A percentile compares a stretch with the other conserved stretches of the same genome.
Evolutionary conservation across 2,888 invertebrate genomes (phyloP).

Genomic region (Drosophila koepferae): DNA sequence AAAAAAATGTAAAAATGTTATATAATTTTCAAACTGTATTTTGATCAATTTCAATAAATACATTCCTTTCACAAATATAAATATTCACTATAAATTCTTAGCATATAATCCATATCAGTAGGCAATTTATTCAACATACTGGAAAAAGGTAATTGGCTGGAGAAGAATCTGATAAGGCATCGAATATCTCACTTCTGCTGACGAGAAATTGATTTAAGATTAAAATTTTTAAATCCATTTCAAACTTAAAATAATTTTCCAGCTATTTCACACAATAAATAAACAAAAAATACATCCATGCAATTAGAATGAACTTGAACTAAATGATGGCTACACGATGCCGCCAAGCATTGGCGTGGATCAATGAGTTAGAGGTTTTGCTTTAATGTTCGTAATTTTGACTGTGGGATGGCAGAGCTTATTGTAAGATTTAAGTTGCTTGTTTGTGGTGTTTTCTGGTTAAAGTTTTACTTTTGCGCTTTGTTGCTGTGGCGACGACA

Average conservation of each 20-base stretch:
- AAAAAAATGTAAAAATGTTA: neutral
- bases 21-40: neutral
- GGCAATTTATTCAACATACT: too few relatives aligned
- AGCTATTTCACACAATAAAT: neutral
- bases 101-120: too few relatives aligned
- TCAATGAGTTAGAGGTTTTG: constrained; percentile 9
- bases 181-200: too few relatives aligned
- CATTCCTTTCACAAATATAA: neutral
- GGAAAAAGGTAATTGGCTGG: too few relatives aligned
- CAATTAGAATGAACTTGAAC: neutral
- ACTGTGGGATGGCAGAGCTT: constrained; percentile 48
- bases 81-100: neutral
- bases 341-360: neutral
- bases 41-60: neutral
- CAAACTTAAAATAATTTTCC: too few relatives aligned
- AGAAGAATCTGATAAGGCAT: too few relatives aligned
- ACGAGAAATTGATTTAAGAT: too few relatives aligned
- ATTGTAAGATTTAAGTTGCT: constrained; percentile 57
- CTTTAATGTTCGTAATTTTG: constrained; percentile 29
- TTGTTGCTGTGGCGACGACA: constrained; percentile 48
- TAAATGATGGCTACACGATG: neutral
- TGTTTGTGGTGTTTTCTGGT: constrained; percentile 45
- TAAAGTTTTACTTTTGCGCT: constrained; percentile 37
- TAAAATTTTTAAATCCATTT: too few relatives aligned
- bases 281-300: neutral